Conservation (phyloP, 2,797 vertebrate genomes). For the Poecilia gillii region DNA sequence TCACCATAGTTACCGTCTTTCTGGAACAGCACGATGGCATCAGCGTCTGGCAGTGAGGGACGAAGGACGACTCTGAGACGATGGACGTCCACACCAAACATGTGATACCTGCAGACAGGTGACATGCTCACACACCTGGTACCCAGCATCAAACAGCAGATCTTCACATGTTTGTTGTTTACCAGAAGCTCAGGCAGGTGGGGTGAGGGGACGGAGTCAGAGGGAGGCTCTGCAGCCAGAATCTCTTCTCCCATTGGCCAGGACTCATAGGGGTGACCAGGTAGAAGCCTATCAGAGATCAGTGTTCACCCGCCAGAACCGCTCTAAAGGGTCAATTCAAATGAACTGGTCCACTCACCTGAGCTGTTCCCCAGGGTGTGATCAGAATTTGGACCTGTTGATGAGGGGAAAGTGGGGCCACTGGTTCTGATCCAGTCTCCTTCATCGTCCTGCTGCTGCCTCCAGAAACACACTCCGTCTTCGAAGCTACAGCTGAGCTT, state of each 20-base stretch:
- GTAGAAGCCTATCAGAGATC: constrained; percentile 86
- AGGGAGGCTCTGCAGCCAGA: constrained; percentile 83
- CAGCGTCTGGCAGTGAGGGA: constrained; percentile 4
- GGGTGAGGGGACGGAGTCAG: constrained; percentile 64
- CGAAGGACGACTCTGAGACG: constrained; percentile 77
- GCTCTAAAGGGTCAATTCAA: constrained; percentile 55
- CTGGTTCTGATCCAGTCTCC: constrained; percentile 84
- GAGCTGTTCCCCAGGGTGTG: constrained; percentile 88
- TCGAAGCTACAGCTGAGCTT: constrained; percentile 90
- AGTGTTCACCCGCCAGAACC: background rate
- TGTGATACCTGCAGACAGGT: constrained; percentile 86
- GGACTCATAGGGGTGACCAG: constrained; percentile 80
- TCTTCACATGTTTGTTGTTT: constrained; percentile 29
- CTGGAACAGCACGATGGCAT: constrained; percentile 75
- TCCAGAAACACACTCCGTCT: constrained; percentile 89
- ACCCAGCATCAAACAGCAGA: too few species aligned
- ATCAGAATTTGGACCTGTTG: constrained; percentile 86
- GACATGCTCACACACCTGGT: background rate
- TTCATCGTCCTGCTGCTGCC: constrained; percentile 79
- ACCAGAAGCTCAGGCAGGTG: constrained; percentile 92
- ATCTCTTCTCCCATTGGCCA: constrained; percentile 66
- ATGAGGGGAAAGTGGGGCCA: constrained; percentile 72
- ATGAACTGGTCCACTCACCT: constrained; percentile 79
- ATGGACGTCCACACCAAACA: constrained; percentile 85
- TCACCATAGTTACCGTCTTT: constrained; percentile 91